Conservation (phyloP, 2,113 vertebrate genomes). For the Cochlearius cochlearius region DNA sequence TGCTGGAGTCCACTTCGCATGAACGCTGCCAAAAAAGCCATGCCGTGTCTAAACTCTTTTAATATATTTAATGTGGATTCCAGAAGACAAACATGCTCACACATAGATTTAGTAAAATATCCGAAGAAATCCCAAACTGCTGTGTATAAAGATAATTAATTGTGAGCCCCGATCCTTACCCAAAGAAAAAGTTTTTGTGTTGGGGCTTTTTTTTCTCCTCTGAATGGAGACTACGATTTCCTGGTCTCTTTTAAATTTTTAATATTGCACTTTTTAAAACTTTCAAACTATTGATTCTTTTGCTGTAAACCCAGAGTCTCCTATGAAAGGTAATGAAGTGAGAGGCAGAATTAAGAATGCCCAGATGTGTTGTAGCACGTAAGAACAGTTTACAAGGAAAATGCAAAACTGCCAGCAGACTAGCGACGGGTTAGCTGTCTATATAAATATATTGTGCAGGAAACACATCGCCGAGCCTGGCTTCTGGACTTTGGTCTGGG, state of each 20-base stretch:
- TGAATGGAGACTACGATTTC: conserved; percentile 50
- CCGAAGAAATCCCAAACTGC: conserved; percentile 3
- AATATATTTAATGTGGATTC: background rate
- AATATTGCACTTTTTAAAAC: conserved; percentile 60
- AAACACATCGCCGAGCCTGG: background rate
- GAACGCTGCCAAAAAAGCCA: background rate
- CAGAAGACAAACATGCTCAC: background rate
- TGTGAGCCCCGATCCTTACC: background rate
- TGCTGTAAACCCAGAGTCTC: conserved; percentile 49
- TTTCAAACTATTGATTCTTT: conserved; percentile 57
- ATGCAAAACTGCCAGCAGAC: conserved; percentile 55
- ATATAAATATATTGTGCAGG: conserved; percentile 45
- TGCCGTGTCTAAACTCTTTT: background rate
- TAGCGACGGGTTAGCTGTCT: conserved; percentile 18
- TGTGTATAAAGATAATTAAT: conserved; percentile 10
- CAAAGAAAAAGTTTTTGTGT: conserved; percentile 27
- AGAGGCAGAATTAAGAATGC: conserved; percentile 66
- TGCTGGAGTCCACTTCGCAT: background rate
- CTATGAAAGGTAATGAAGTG: conserved; percentile 68
- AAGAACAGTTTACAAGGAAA: conserved; percentile 54
- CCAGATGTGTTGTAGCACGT: conserved; percentile 58
- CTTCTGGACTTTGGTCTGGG: conserved; percentile 31
- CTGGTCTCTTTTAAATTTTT: conserved; percentile 61
- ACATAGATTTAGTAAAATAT: background rate
- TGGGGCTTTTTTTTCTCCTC: background rate